Conservation (phyloP, 2,797 vertebrate species). For the Sebastes miniatus region DNA sequence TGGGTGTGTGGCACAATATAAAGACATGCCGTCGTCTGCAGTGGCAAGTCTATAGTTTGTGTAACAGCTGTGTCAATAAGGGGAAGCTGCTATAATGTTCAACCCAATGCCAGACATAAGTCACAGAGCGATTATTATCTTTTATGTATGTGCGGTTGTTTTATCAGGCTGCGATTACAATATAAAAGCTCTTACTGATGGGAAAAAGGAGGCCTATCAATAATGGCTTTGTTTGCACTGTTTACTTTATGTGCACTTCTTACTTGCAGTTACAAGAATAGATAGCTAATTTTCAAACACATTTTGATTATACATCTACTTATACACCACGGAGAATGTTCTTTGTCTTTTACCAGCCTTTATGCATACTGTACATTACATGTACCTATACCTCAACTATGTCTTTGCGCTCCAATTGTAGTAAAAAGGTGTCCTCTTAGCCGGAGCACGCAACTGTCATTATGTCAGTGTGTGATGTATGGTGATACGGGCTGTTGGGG, state of each 20-base stretch:
- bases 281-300: conserved; percentile 23
- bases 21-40: conserved; percentile 66
- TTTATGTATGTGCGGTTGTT: conserved; percentile 74
- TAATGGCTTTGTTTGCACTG: conserved; percentile 26
- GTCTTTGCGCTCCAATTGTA: conserved; percentile 7
- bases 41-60: conserved; percentile 74
- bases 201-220: conserved; percentile 33
- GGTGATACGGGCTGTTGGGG: conserved; percentile 89
- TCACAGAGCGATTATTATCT: conserved; percentile 71
- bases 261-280: conserved; percentile 30
- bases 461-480: conserved; percentile 91
- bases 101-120: conserved; percentile 63
- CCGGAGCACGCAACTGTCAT: conserved; percentile 82
- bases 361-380: not conserved
- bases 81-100: conserved; percentile 65
- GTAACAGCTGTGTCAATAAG: conserved; percentile 82
- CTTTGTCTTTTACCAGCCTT: not conserved
- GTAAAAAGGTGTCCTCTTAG: conserved; percentile 72
- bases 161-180: conserved; percentile 73
- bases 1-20: conserved; percentile 76
- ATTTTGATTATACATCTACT: conserved; percentile 65
- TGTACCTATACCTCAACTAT: not conserved
- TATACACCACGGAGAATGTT: conserved; percentile 44
- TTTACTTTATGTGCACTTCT: conserved; percentile 46
- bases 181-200: conserved; percentile 31